Percentiles rank a stretch among this genome's conserved stretches.
Evolutionary conservation across 1,140 invertebrate genomes (phyloP).

Genomic region (Manduca sexta): DNA sequence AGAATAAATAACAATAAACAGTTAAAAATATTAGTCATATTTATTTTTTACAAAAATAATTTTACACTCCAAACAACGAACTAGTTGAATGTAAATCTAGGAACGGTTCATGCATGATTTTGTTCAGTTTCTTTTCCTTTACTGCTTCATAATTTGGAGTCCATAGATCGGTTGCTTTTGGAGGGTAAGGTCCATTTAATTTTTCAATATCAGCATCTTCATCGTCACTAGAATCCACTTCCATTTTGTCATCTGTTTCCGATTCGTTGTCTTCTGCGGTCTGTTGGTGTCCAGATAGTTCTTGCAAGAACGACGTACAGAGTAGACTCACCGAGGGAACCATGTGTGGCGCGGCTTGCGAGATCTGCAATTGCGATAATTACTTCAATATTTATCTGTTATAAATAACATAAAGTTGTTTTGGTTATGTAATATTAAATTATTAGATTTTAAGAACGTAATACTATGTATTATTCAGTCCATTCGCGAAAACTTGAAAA

Average conservation of each 20-base stretch:
- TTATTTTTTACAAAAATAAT: not conserved
- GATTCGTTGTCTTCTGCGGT: constrained; percentile 27
- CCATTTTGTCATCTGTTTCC: constrained; percentile 24
- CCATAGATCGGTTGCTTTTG: constrained; percentile 44
- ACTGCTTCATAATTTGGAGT: constrained; percentile 48
- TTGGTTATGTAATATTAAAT: no score
- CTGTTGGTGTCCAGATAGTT: constrained; percentile 47
- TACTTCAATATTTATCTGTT: no score
- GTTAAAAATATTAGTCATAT: not conserved
- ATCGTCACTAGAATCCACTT: constrained; percentile 38
- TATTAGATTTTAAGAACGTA: no score
- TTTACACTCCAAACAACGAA: constrained; percentile 26
- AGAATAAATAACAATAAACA: not conserved
- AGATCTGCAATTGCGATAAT: constrained; percentile 39
- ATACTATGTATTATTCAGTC: no score
- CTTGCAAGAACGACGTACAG: constrained; percentile 57
- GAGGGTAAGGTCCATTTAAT: constrained; percentile 23
- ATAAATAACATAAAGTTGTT: no score
- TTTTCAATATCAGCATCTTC: constrained; percentile 23
- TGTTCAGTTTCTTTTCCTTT: constrained; percentile 54
- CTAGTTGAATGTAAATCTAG: constrained; percentile 36
- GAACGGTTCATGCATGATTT: constrained; percentile 43
- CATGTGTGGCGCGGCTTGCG: constrained; percentile 60
- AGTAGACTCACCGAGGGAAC: constrained; percentile 58
- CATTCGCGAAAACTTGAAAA: no score